These are phyloP conservation scores for Erebia epiphron DNA, from an alignment of 2,888 invertebrate genomes.

Conservation along the genomic window DNA sequence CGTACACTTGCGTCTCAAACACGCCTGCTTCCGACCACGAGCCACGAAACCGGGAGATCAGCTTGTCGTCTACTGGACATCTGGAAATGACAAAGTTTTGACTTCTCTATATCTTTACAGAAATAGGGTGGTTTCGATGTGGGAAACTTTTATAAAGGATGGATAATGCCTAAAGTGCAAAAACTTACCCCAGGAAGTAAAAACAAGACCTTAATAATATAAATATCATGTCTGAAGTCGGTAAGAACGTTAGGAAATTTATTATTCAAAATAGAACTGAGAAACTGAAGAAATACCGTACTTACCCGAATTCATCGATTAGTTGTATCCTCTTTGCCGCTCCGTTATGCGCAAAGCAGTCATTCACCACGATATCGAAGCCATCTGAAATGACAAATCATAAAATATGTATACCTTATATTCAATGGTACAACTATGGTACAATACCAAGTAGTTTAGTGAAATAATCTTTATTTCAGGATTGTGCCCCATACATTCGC, in stretches of 20 bases:
- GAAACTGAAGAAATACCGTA: neutral
- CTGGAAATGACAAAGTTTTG: slow-evolving; percentile 61
- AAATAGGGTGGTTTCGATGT: too few species aligned
- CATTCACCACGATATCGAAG: slow-evolving; percentile 96
- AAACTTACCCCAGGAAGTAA: too few species aligned
- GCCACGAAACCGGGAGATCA: slow-evolving; percentile 95
- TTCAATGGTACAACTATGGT: too few species aligned
- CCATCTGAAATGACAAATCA: slow-evolving; percentile 86
- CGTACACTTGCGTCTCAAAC: slow-evolving; percentile 96
- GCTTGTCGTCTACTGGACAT: slow-evolving; percentile 95
- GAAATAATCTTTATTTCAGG: too few species aligned
- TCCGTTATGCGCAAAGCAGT: slow-evolving; percentile 97
- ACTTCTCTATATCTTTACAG: too few species aligned
- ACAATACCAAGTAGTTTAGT: neutral
- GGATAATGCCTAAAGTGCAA: too few species aligned
- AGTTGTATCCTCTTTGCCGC: slow-evolving; percentile 95
- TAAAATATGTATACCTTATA: neutral
- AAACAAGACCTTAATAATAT: too few species aligned
- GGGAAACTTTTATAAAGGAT: too few species aligned
- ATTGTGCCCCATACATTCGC: too few species aligned
- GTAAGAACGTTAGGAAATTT: too few species aligned
- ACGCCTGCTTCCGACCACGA: slow-evolving; percentile 96
- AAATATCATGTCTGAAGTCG: too few species aligned
- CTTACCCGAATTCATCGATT: slow-evolving; percentile 95
- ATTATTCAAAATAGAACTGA: too few species aligned